These are phyloP conservation scores for Aporophyla nigra DNA, from an alignment of 2,888 invertebrate species.

Conservation along the genomic window DNA sequence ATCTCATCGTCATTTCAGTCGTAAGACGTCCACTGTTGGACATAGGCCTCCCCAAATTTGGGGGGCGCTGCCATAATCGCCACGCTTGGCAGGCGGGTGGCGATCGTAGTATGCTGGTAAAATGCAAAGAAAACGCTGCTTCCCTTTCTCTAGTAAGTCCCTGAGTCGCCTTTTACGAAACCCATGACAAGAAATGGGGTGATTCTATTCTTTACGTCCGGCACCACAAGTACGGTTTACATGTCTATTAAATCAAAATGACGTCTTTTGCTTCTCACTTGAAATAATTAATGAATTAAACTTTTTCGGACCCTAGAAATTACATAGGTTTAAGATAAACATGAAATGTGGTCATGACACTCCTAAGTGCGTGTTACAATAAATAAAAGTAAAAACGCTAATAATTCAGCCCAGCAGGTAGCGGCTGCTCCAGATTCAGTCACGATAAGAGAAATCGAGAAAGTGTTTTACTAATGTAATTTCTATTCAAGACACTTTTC, in stretches of 20 bases:
- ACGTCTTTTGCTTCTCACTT: background rate
- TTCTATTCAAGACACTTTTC: slow-evolving; percentile 47
- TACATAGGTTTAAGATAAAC: background rate
- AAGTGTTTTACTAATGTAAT: slow-evolving; percentile 49
- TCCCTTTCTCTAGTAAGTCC: too few relatives aligned
- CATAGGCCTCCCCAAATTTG: too few relatives aligned
- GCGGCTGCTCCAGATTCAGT: slow-evolving; percentile 35
- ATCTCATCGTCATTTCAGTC: too few relatives aligned
- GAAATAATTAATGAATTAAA: background rate
- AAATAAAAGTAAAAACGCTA: slow-evolving; percentile 25
- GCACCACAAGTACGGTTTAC: too few relatives aligned
- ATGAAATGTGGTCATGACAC: background rate
- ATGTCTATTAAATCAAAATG: background rate
- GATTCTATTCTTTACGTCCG: too few relatives aligned
- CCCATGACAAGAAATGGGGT: too few relatives aligned
- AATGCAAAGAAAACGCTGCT: too few relatives aligned
- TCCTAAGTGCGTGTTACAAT: slow-evolving; percentile 3
- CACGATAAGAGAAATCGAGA: slow-evolving; percentile 41
- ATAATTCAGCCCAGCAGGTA: slow-evolving; percentile 26
- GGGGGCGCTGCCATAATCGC: too few relatives aligned
- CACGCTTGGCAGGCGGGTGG: too few relatives aligned
- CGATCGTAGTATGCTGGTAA: too few relatives aligned
- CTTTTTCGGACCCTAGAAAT: background rate
- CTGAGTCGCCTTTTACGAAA: too few relatives aligned
- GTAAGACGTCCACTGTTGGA: too few relatives aligned